Conservation (phyloP, 2,888 invertebrate species). For the Antheraea assamensis region DNA sequence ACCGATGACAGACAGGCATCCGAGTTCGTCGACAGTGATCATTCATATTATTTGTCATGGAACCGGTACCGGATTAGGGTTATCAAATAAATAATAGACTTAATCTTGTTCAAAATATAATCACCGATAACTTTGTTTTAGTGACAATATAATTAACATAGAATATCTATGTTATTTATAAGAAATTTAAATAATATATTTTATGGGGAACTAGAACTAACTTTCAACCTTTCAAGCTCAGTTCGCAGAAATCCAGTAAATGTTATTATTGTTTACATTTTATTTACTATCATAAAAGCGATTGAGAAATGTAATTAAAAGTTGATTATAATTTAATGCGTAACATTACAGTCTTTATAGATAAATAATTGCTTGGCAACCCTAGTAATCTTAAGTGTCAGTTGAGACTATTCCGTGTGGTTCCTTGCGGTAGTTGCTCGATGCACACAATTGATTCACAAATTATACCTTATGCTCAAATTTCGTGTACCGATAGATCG, state of each 20-base stretch:
- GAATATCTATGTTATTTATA: neutral
- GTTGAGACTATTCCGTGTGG: conserved; percentile 35
- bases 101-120: neutral
- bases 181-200: no score
- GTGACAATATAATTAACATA: neutral
- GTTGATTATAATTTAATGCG: neutral
- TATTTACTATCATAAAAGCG: neutral
- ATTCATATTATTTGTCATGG: conserved; percentile 64
- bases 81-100: conserved; percentile 21
- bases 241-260: no score
- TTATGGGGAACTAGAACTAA: no score
- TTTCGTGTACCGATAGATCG: conserved; percentile 39
- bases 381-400: conserved; percentile 12
- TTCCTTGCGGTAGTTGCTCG: conserved; percentile 47
- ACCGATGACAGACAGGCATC: conserved; percentile 45
- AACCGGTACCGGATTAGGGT: conserved; percentile 52
- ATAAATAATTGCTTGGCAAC: conserved; percentile 2
- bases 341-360: neutral
- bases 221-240: no score
- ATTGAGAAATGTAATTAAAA: neutral
- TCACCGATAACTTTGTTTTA: neutral
- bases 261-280: no score
- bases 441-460: conserved; percentile 49
- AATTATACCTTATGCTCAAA: conserved; percentile 46
- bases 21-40: conserved; percentile 65